Percentiles rank a stretch among this genome's conserved stretches.
Conservation (phyloP, 1,140 invertebrate genomes). For the Drosophila nebulosa region DNA sequence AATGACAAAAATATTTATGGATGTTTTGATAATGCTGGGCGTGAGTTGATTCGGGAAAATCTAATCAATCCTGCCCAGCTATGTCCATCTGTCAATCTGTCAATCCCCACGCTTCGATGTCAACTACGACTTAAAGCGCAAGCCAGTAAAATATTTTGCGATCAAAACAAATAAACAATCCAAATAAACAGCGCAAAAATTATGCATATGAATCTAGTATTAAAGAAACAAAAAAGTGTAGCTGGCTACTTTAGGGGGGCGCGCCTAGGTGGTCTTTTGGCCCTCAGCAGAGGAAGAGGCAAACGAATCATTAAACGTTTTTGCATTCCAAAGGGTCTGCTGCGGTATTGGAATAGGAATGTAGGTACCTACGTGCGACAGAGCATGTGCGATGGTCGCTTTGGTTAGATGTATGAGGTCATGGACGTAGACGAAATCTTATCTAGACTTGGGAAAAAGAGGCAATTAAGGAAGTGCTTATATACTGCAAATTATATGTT, state of each 20-base stretch:
- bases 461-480: not conserved
- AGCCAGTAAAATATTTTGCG: constrained; percentile 56
- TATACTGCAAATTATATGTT: not conserved
- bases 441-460: not conserved
- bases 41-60: constrained; percentile 62
- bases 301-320: not conserved
- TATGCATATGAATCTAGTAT: constrained; percentile 61
- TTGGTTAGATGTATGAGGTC: not conserved
- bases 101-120: constrained; percentile 7
- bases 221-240: constrained; percentile 11
- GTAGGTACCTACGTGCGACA: constrained; percentile 42
- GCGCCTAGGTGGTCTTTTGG: constrained; percentile 52
- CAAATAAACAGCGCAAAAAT: constrained; percentile 43
- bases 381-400: constrained; percentile 41
- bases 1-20: constrained; percentile 78
- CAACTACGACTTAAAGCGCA: constrained; percentile 48
- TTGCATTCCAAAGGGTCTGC: constrained; percentile 50
- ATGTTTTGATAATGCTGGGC: constrained; percentile 61
- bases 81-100: constrained; percentile 6
- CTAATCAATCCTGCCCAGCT: constrained; percentile 40
- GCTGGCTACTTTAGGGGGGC: not conserved
- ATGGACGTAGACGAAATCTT: not conserved
- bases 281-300: not conserved
- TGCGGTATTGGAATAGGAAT: constrained; percentile 11
- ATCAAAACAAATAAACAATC: constrained; percentile 47